phyloP scores from a whole-genome alignment of 2,797 vertebrate genomes.

The Molossus alvarezi region DNA sequence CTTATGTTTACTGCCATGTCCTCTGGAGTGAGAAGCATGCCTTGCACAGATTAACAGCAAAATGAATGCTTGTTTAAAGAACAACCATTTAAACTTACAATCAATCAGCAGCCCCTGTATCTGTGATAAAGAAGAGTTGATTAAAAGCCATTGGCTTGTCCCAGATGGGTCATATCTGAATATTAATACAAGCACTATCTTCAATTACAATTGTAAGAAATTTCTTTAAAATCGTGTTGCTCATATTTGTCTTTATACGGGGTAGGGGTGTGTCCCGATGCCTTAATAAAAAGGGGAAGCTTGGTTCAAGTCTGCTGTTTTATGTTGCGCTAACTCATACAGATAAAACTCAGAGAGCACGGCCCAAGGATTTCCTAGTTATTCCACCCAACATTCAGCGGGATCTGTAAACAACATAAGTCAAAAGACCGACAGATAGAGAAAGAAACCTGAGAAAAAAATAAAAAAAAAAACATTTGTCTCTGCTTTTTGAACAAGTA shows the following conservation, averaged over 20 bases:
- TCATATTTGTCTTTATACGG: slow-evolving; percentile 1
- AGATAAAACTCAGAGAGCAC: neutral
- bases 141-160: neutral
- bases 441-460: neutral
- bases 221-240: neutral
- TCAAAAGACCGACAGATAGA: neutral
- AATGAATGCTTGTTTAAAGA: slow-evolving; percentile 35
- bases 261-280: neutral
- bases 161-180: neutral
- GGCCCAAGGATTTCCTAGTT: neutral
- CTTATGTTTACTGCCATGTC: neutral
- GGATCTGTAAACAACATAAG: neutral
- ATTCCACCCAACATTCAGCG: neutral
- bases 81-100: neutral
- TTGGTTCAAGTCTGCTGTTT: neutral
- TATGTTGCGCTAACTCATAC: neutral
- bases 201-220: neutral
- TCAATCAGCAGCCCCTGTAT: neutral
- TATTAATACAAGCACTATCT: neutral
- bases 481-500: neutral
- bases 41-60: neutral
- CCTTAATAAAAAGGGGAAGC: neutral
- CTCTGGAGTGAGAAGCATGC: neutral
- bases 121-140: neutral
- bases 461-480: neutral